Percentiles rank a stretch among this genome's conserved stretches.
These are phyloP conservation scores for Hirtodrosophila trivittata DNA, from an alignment of 2,888 invertebrate genomes.

Conservation along the genomic window DNA sequence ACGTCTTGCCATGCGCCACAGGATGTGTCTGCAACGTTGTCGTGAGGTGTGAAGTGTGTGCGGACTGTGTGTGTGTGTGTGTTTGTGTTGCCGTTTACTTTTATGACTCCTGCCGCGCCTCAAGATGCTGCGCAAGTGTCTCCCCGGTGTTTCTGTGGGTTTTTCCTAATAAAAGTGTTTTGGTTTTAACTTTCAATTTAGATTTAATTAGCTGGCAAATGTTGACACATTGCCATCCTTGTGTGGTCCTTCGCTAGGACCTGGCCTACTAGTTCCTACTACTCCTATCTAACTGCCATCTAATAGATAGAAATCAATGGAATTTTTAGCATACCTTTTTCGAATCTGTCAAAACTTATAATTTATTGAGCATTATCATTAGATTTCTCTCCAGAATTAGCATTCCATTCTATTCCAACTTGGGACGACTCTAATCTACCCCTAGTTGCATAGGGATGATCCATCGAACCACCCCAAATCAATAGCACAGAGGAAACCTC, in stretches of 20 bases:
- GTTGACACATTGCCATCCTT: slow-evolving; percentile 51
- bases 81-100: slow-evolving; percentile 37
- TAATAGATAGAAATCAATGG: slow-evolving; percentile 32
- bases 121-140: slow-evolving; percentile 26
- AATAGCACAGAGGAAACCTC: neutral
- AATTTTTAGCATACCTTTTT: slow-evolving; percentile 4
- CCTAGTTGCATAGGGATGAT: slow-evolving; percentile 6
- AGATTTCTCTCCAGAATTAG: slow-evolving; percentile 70
- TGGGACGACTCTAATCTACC: slow-evolving; percentile 14
- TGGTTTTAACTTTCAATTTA: slow-evolving; percentile 49
- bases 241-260: slow-evolving; percentile 58
- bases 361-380: slow-evolving; percentile 76
- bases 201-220: slow-evolving; percentile 71
- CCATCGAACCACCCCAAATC: slow-evolving; percentile 23
- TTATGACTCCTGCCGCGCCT: slow-evolving; percentile 64
- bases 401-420: slow-evolving; percentile 68
- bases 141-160: slow-evolving; percentile 66
- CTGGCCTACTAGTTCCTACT: neutral
- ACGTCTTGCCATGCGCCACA: slow-evolving; percentile 77
- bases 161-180: slow-evolving; percentile 69
- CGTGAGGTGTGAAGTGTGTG: slow-evolving; percentile 67
- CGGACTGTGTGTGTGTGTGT: slow-evolving; percentile 14
- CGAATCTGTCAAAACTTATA: slow-evolving; percentile 73
- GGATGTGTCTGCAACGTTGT: slow-evolving; percentile 71
- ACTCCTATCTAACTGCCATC: slow-evolving; percentile 21